Evolutionary conservation across 2,113 vertebrate species (phyloP).

Genomic region (Scolopax mira): DNA sequence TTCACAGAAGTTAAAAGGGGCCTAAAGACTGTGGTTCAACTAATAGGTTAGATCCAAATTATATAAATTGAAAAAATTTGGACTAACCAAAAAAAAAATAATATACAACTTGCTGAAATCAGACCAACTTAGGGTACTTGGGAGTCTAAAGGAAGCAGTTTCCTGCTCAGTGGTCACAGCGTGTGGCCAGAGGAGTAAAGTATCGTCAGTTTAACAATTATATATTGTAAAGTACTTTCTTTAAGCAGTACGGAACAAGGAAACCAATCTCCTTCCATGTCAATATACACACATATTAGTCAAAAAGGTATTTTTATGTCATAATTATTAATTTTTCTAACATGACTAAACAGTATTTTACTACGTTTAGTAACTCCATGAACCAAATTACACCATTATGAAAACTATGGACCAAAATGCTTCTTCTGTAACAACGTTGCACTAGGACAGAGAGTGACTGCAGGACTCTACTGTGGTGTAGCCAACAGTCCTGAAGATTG

Average conservation of each 20-base stretch:
- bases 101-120: background rate
- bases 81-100: background rate
- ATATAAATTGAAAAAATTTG: background rate
- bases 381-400: background rate
- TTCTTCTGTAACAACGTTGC: background rate
- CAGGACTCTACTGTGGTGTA: too few species aligned
- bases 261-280: background rate
- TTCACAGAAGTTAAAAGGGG: background rate
- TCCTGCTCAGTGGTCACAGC: background rate
- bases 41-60: background rate
- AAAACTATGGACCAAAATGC: background rate
- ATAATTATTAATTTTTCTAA: background rate
- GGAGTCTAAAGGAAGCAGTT: background rate
- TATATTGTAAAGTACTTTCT: background rate
- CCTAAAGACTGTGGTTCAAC: background rate
- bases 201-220: background rate
- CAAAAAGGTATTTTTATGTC: background rate
- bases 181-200: background rate
- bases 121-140: background rate
- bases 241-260: background rate
- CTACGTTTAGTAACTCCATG: background rate
- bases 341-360: background rate
- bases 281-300: background rate
- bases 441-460: background rate
- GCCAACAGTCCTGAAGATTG: background rate